Base-by-base conservation (phyloP, 2,888 invertebrate species). In the Polydrusus pterygomalis region DNA sequence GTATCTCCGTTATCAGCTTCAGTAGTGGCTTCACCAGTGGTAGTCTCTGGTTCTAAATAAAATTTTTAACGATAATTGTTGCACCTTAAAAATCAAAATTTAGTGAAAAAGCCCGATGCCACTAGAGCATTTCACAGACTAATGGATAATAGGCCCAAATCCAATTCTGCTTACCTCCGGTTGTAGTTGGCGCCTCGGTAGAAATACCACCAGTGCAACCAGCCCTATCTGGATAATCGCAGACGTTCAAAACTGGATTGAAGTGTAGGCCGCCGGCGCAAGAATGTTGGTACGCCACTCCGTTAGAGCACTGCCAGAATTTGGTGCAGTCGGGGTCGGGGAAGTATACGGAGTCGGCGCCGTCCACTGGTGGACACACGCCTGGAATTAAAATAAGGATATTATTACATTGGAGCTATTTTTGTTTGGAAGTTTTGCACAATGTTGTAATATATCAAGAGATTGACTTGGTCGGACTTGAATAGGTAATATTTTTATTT, bases 291-390 rank as follows among this genome's bases (percentile, higher is more conserved):
- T 75, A 69, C 9, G 81, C 72, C n/a, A 74, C 74, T 15, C 80
- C 80, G 43, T 79, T 80, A 18, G 79, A 78, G 34, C 81, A 82
- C 49, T 80, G 77, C 77, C 79, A 82, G 65, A 79, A 82, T 74
- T 80, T 81, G 18, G 74, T 64, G 51, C 81, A 82, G 18, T 80
- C 79, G 65, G 68, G 60, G 60, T 81, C 73, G 9, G 80, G 80
- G 15, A 81, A 65, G 60, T 81, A 81, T 0, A 79, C 78, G 7
- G 81, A 78, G n/a, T 75, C 65, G 2, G 64, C 70, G 10, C 80
- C 80, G 47, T 81, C 80, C 1, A 78, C 75, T 13, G 74, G 34
- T 10, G 81, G 80, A 70, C 80, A 80, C 38, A 74, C 68, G 25
- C 65, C 65, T 25, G 47, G 64, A 20, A 58, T 43, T 69, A 11